Base-by-base conservation (phyloP, 2,888 invertebrate genomes). In the Drosophila mayaguana region DNA sequence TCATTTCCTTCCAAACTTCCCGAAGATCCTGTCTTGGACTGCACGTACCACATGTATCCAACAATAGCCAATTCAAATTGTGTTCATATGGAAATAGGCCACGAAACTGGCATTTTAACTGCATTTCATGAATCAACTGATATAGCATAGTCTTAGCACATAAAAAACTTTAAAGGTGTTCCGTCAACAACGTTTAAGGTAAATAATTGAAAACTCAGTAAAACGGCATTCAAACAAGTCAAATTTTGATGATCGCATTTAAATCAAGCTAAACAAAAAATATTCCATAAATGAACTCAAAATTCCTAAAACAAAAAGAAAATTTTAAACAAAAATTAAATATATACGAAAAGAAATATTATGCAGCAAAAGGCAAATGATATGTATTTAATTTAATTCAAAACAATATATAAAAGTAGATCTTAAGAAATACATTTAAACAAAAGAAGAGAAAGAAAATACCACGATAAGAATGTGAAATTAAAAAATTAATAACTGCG, bases 221-320 rank as follows among this genome's bases (percentile, higher is more conserved):
- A 28, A 28, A 25, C 71, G 48, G 67, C 53, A 70, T 38, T 60
- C 42, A 61, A 59, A 50, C 50, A 65, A 48, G 72, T 69, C 57
- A 62, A 66, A 63, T 46, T 65, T 80, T 66, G 50, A 75, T 43
- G 61, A 57, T 42, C 59, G 67, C 70, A 75, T 73, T 74, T 69
- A 72, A 83, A 63, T 55, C 54, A 62, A 60, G 28, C 51, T 50
- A 70, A 54, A 75, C 56, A 74, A 70, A 51, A 74, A 59, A 74
- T 88, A 87, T 89, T 90, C 88, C 87, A 80, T 77, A 84, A 88
- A 81, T 78, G 78, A 88, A 90, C 91, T 88, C 81, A 59, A 90
- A 90, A 90, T 90, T 90, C 91, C 90, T 90, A 90, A 72, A 74
- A 54, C 36, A 45, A 74, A 74, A 48, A 69, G 40, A 65, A 65